Evolutionary conservation across 2,797 vertebrate genomes (phyloP).

Genomic region (Enoplosus armatus): DNA sequence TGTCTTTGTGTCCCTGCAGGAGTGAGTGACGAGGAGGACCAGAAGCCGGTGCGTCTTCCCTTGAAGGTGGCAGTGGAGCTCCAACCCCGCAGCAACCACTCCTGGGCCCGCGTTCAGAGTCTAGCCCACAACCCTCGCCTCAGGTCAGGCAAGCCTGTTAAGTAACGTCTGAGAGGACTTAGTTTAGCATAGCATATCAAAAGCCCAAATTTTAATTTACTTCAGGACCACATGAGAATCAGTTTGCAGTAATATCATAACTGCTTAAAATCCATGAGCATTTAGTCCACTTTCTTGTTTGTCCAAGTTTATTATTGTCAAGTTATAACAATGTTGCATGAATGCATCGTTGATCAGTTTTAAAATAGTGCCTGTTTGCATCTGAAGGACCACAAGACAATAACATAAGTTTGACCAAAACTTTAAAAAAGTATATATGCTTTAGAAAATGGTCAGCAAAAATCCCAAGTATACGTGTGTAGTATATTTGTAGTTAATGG

Average conservation of each 20-base stretch:
- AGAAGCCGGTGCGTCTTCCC: constrained; percentile 97
- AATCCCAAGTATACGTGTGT: background rate
- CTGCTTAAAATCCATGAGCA: background rate
- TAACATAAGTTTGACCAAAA: background rate
- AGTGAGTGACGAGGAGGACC: constrained; percentile 97
- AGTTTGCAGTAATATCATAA: background rate
- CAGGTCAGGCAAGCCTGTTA: constrained; percentile 83
- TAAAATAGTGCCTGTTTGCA: background rate
- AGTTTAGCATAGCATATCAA: background rate
- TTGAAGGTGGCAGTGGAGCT: constrained; percentile 96
- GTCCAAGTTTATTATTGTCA: background rate
- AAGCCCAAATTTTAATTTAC: background rate
- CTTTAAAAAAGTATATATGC: background rate
- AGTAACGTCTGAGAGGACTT: background rate
- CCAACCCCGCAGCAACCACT: constrained; percentile 95
- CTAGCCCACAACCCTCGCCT: constrained; percentile 98
- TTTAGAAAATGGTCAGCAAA: background rate
- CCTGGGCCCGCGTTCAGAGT: constrained; percentile 97
- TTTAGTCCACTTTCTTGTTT: background rate
- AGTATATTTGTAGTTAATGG: too few relatives aligned
- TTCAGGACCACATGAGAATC: background rate
- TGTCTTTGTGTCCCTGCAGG: constrained; percentile 80
- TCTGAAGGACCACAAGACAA: background rate
- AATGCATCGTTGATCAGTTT: too few relatives aligned
- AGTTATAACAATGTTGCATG: background rate